phyloP scores from a whole-genome alignment of 2,888 invertebrate species.

The Conchocele bisecta region DNA sequence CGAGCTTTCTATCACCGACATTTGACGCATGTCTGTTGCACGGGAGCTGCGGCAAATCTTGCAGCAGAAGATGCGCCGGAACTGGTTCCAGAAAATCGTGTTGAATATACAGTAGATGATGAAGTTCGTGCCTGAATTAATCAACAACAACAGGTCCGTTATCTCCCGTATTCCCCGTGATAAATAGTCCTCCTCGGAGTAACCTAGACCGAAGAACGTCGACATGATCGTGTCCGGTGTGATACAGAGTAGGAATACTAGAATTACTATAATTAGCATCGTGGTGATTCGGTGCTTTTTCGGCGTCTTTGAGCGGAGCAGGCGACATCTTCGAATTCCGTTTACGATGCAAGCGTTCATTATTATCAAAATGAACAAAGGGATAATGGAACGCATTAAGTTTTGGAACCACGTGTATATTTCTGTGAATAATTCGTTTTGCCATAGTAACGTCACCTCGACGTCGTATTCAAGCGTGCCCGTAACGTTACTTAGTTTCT shows the following conservation, averaged over 20 bases:
- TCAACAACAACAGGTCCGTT: slow-evolving; percentile 77
- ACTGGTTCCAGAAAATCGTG: slow-evolving; percentile 77
- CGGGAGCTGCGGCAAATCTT: too few species aligned
- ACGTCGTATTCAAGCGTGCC: slow-evolving; percentile 65
- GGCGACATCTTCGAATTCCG: slow-evolving; percentile 71
- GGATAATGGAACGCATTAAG: slow-evolving; percentile 79
- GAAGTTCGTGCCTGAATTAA: slow-evolving; percentile 81
- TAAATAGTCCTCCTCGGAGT: slow-evolving; percentile 78
- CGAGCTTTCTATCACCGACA: too few species aligned
- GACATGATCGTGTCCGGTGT: slow-evolving; percentile 82
- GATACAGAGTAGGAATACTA: slow-evolving; percentile 80
- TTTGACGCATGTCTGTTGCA: too few species aligned
- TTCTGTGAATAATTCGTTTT: slow-evolving; percentile 69
- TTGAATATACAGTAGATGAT: slow-evolving; percentile 81
- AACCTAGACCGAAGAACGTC: slow-evolving; percentile 79
- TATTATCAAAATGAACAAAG: slow-evolving; percentile 75
- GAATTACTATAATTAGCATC: slow-evolving; percentile 80
- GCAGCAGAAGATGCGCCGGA: slow-evolving; percentile 65
- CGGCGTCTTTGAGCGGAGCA: slow-evolving; percentile 67
- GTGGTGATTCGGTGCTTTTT: slow-evolving; percentile 78
- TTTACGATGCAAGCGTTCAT: slow-evolving; percentile 79
- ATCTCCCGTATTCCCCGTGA: slow-evolving; percentile 80
- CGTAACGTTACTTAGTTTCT: slow-evolving; percentile 57
- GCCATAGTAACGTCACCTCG: slow-evolving; percentile 74
- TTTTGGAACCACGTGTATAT: slow-evolving; percentile 79